Conservation (phyloP, 2,113 vertebrate genomes). For the Bubo bubo region DNA sequence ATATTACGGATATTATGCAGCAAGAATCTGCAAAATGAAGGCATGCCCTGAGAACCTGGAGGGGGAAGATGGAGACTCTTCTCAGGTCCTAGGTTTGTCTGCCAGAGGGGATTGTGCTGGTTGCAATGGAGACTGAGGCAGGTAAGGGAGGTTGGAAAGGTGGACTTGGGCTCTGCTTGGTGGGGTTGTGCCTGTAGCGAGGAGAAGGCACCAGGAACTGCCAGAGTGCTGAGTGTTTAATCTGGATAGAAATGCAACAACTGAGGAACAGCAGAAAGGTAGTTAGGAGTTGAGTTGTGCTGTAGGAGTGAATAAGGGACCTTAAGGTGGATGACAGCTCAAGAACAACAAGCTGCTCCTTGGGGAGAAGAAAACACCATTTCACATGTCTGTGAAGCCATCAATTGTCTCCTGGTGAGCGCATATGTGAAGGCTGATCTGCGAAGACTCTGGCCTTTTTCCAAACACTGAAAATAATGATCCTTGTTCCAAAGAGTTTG, state of each 20-base stretch:
- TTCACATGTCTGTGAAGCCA: background rate
- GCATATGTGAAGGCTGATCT: background rate
- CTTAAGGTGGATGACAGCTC: background rate
- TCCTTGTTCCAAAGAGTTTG: background rate
- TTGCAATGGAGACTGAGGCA: background rate
- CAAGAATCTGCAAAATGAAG: background rate
- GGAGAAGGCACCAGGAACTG: background rate
- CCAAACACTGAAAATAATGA: background rate
- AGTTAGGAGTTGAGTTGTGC: background rate
- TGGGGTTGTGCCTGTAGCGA: background rate
- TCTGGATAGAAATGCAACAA: background rate
- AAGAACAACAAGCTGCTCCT: background rate
- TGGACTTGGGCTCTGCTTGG: background rate
- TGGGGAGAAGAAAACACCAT: background rate
- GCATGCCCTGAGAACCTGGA: background rate
- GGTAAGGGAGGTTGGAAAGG: background rate
- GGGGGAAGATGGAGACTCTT: background rate
- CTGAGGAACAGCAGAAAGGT: background rate
- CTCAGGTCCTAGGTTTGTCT: background rate
- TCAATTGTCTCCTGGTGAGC: background rate
- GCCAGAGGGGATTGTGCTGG: fast-evolving
- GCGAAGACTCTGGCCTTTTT: background rate
- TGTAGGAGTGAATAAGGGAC: background rate
- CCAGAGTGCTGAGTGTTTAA: fast-evolving
- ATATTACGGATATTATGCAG: background rate